Evolutionary conservation across 1,140 invertebrate species (phyloP).

Genomic region (Chrysoperla carnea): DNA sequence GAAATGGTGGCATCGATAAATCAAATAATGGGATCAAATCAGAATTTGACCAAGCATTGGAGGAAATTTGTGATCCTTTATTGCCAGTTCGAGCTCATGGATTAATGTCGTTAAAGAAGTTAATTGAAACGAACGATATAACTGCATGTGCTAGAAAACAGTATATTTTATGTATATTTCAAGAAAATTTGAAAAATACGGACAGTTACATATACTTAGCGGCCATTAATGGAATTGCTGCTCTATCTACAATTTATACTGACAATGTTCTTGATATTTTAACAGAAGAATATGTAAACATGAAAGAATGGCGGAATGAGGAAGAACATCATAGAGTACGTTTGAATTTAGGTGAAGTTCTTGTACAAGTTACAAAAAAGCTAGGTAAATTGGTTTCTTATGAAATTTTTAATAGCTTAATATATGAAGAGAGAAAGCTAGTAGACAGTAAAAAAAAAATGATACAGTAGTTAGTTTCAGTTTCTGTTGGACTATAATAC

Average conservation of each 20-base stretch:
- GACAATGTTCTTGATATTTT: slow-evolving; percentile 47
- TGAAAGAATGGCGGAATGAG: slow-evolving; percentile 16
- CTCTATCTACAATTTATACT: slow-evolving; percentile 41
- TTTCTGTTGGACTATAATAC: too few relatives aligned
- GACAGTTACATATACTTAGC: slow-evolving; percentile 74
- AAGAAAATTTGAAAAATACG: slow-evolving; percentile 53
- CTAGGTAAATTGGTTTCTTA: slow-evolving; percentile 35
- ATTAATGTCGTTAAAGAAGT: slow-evolving; percentile 48
- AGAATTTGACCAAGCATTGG: slow-evolving; percentile 40
- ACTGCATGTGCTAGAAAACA: slow-evolving; percentile 43
- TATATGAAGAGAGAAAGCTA: too few relatives aligned
- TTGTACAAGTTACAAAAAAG: slow-evolving; percentile 51
- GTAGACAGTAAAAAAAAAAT: too few relatives aligned
- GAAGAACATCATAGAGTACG: slow-evolving; percentile 37
- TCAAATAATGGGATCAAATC: slow-evolving; percentile 10
- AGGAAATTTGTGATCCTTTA: slow-evolving; percentile 49
- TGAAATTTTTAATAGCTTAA: not conserved
- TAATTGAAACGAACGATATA: slow-evolving; percentile 46
- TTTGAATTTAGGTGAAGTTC: slow-evolving; percentile 67
- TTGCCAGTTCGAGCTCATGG: slow-evolving; percentile 68
- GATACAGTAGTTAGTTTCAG: too few relatives aligned
- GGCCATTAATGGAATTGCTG: slow-evolving; percentile 55
- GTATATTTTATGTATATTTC: slow-evolving; percentile 48
- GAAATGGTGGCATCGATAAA: slow-evolving; percentile 4
- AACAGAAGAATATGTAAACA: slow-evolving; percentile 35